These are phyloP conservation scores for Microdon myrmicae DNA, from an alignment of 2,888 invertebrate genomes.

Conservation along the genomic window DNA sequence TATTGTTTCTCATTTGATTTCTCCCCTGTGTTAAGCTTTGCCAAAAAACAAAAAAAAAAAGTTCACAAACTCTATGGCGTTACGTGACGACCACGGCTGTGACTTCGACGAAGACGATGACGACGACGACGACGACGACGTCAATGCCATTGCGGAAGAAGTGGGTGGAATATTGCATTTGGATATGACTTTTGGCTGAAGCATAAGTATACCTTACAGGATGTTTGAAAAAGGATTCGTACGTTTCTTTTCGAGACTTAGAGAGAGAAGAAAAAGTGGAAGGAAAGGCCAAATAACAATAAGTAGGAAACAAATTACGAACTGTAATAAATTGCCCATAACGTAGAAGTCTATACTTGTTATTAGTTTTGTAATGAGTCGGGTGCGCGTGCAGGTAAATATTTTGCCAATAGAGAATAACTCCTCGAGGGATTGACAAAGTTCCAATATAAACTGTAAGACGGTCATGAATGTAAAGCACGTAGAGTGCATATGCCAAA, in stretches of 20 bases:
- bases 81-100: conserved; percentile 32
- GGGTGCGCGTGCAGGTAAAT: no score
- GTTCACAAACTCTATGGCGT: conserved; percentile 19
- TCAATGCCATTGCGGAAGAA: conserved; percentile 18
- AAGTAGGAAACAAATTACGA: conserved; percentile 32
- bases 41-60: conserved; percentile 46
- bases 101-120: conserved; percentile 7
- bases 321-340: conserved; percentile 34
- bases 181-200: conserved; percentile 24
- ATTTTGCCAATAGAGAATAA: no score
- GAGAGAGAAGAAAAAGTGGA: conserved; percentile 5
- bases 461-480: no score
- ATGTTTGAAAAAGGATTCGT: conserved; percentile 28
- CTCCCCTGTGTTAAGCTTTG: conserved; percentile 33
- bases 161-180: background rate
- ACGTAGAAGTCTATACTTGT: conserved; percentile 18
- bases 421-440: background rate
- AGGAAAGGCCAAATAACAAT: conserved; percentile 1
- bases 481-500: no score
- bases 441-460: no score
- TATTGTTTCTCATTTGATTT: background rate
- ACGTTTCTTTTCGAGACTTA: conserved; percentile 43
- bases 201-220: conserved; percentile 42
- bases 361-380: conserved; percentile 8
- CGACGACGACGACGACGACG: conserved; percentile 6